Conservation (phyloP, 2,113 vertebrate genomes). For the Aegithalos caudatus region DNA sequence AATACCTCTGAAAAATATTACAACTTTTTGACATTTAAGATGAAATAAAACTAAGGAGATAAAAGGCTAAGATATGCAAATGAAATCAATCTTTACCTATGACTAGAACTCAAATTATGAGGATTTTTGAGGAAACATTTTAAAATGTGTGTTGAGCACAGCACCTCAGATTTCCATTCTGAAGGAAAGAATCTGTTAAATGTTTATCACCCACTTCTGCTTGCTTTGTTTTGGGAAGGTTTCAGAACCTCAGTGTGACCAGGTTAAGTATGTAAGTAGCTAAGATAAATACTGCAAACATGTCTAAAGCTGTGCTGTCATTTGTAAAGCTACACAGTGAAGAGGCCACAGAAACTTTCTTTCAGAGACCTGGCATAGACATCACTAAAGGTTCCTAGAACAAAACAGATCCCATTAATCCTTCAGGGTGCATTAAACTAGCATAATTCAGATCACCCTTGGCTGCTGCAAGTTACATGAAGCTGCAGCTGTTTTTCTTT, state of each 20-base stretch:
- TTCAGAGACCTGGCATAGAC: background rate
- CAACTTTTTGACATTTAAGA: background rate
- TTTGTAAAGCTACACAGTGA: background rate
- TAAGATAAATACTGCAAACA: background rate
- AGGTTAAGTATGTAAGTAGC: background rate
- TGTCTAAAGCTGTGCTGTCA: background rate
- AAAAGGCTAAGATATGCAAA: background rate
- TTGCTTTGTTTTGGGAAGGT: background rate
- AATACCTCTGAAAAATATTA: background rate
- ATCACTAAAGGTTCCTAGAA: background rate
- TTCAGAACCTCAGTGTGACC: background rate
- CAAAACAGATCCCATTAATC: background rate
- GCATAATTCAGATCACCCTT: background rate
- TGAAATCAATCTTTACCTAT: background rate
- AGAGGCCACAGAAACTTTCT: background rate
- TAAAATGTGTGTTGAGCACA: fast-evolving
- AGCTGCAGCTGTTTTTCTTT: background rate
- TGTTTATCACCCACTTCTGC: background rate
- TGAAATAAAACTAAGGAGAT: background rate
- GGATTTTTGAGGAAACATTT: background rate
- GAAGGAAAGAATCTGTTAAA: background rate
- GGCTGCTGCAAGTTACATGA: background rate
- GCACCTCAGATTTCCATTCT: background rate
- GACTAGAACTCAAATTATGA: background rate
- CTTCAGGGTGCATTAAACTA: background rate